phyloP scores from a whole-genome alignment of 2,113 vertebrate genomes.

The Ailurus styani region DNA sequence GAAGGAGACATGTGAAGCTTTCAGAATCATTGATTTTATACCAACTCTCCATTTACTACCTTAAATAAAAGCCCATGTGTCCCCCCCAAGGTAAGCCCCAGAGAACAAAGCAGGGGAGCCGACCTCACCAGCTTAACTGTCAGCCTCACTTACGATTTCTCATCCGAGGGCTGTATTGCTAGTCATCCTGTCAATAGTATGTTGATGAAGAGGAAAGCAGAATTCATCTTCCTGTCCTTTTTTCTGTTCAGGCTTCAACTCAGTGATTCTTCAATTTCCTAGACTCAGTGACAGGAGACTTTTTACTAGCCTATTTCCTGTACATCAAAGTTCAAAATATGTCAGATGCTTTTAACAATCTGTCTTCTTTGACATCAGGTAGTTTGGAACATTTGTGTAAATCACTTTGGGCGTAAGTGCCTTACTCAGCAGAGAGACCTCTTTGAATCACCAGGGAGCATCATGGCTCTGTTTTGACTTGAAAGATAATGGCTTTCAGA shows the following conservation, averaged over 20 bases:
- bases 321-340: slow-evolving; percentile 26
- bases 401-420: not conserved
- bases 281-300: not conserved
- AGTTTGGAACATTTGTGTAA: not conserved
- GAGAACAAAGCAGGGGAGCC: not conserved
- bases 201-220: not conserved
- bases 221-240: not conserved
- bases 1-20: not conserved
- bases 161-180: not conserved
- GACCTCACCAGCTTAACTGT: not conserved
- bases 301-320: not conserved
- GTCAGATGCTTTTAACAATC: not conserved
- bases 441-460: accelerated
- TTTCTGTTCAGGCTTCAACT: not conserved
- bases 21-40: not conserved
- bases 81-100: not conserved
- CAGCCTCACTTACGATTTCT: not conserved
- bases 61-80: not conserved
- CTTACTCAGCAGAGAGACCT: not conserved
- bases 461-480: not conserved
- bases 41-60: not conserved
- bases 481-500: not conserved
- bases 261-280: slow-evolving; percentile 12
- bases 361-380: not conserved
- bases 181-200: not conserved